These are phyloP conservation scores for Cryptosula pallasiana DNA, from an alignment of 2,888 invertebrate species.

Conservation along the genomic window DNA sequence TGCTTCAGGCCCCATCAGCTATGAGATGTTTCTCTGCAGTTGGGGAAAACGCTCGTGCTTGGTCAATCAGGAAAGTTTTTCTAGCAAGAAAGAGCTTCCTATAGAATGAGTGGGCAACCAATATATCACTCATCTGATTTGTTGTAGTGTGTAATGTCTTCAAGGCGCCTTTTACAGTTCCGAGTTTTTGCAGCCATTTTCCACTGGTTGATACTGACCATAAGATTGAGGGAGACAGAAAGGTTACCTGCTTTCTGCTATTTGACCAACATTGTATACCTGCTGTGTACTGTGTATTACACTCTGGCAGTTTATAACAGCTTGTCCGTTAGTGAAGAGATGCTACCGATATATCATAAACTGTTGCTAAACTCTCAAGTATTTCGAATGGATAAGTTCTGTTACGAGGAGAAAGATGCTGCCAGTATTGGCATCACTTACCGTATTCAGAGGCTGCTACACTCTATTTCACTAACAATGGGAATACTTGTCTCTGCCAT, in stretches of 20 bases:
- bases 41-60: too few relatives aligned
- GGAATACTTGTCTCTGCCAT: conserved; percentile 6
- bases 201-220: conserved; percentile 13
- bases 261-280: conserved; percentile 8
- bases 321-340: not conserved
- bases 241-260: conserved; percentile 10
- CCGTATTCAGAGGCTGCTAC: not conserved
- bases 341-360: not conserved
- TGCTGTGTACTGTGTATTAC: not conserved
- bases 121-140: not conserved
- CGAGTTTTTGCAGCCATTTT: not conserved
- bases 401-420: not conserved
- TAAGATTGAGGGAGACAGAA: not conserved
- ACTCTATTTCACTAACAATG: not conserved
- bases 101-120: too few relatives aligned
- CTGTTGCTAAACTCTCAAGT: not conserved
- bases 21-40: too few relatives aligned
- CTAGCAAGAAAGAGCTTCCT: too few relatives aligned
- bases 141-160: not conserved
- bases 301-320: not conserved
- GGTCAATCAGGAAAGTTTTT: too few relatives aligned
- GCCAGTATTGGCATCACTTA: not conserved
- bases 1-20: too few relatives aligned
- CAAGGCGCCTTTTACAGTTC: not conserved
- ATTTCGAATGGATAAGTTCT: conserved; percentile 20